Percentiles rank a stretch among this genome's conserved stretches.
phyloP scores from a whole-genome alignment of 2,797 vertebrate species.

The Manis pentadactyla region DNA sequence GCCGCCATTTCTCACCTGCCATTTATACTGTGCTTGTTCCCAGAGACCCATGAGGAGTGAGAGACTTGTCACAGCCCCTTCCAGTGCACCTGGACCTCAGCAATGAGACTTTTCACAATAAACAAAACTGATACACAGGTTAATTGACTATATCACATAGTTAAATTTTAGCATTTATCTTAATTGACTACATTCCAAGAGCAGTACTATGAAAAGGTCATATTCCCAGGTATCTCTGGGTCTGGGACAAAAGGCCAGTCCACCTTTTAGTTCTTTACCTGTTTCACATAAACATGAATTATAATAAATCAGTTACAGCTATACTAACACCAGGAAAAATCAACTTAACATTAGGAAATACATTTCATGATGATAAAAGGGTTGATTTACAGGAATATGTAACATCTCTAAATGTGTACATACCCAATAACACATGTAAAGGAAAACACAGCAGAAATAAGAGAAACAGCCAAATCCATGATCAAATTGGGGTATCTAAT shows the following conservation, averaged over 20 bases:
- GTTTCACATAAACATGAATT: not conserved
- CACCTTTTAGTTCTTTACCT: not conserved
- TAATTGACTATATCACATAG: not conserved
- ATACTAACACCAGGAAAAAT: not conserved
- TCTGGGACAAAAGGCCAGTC: not conserved
- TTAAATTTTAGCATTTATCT: not conserved
- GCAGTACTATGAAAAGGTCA: not conserved
- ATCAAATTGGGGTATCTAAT: not conserved
- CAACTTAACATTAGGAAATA: not conserved
- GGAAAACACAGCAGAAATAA: not conserved
- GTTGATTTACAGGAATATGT: not conserved
- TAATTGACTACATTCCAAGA: not conserved
- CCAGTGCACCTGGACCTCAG: not conserved
- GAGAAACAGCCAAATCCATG: not conserved
- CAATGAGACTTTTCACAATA: not conserved
- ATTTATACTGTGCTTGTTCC: not conserved
- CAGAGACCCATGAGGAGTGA: not conserved
- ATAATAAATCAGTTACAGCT: not conserved
- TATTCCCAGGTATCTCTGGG: not conserved
- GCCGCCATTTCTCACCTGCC: not conserved
- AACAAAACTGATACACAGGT: not conserved
- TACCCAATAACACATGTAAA: not conserved
- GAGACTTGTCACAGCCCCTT: not conserved
- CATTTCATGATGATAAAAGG: not conserved
- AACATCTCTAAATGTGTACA: not conserved